Evolutionary conservation across 2,888 invertebrate species (phyloP), one percentile per base, ranked within the genome.

Genomic region (Lepidonotus clava): DNA sequence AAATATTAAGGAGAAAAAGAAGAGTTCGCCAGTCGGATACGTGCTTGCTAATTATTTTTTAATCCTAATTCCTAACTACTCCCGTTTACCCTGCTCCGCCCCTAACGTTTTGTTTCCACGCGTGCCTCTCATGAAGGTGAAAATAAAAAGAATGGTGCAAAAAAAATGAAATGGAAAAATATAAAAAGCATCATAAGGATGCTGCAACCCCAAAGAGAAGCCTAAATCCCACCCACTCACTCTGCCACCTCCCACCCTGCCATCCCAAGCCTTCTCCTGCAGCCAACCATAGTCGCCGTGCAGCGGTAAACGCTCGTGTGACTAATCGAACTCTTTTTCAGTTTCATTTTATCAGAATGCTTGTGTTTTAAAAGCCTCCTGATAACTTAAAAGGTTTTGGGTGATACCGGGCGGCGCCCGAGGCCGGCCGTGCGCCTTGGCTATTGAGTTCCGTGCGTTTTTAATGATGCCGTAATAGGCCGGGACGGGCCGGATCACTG

Each of bases 361-460:
- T 38, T 34, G 71, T 71, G 71, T 71, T 71, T 71, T 71, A 71
- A 71, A 71, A 71, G 71, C 71, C 8, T 34, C 36, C 71, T 71
- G 71, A 71, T 71, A 71, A 71, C 36, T 71, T 71, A 71, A 71
- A 71, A 71, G 24, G 61, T 61, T 61, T 61, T 24, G 61, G 24
- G 61, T 2, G 14, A 11, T 11, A 4, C 53, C 61, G 2, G 61
- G 28, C 11, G 4, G 24, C 24, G 61, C 24, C 61, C 14, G 28
- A 5, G 4, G 61, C 61, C 28, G 1, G 0, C 61, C 61, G 6
- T 32, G 14, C 61, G 61, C 28, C n/a, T 24, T 61, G n/a, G 32
- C 28, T 61, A 61, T 32, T 61, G 11, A 24, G 21, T 24, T 61
- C 61, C 14, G 61, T 5, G 28, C 28, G 28, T 28, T 61, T 56